Evolutionary conservation across 2,797 vertebrate genomes (phyloP).

Genomic region (Chelmon rostratus): DNA sequence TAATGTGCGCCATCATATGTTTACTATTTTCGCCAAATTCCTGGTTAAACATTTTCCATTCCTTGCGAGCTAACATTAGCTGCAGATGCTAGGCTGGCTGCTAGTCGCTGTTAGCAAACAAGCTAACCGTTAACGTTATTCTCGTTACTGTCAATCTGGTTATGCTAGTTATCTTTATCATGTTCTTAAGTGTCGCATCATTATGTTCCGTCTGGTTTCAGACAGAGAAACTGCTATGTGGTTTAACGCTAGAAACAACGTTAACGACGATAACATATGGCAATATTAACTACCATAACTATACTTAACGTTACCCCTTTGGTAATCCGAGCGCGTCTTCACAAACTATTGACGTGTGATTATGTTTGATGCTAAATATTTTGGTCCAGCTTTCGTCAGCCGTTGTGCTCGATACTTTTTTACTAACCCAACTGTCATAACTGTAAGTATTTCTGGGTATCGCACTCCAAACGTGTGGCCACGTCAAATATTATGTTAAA

Average conservation of each 20-base stretch:
- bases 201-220: not conserved
- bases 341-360: slow-evolving; percentile 24
- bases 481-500: not conserved
- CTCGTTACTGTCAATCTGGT: not conserved
- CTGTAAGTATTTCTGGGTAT: not conserved
- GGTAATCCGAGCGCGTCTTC: not conserved
- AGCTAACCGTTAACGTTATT: slow-evolving; percentile 46
- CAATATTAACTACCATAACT: not conserved
- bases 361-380: not conserved
- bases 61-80: slow-evolving; percentile 40
- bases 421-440: fast-evolving
- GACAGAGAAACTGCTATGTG: not conserved
- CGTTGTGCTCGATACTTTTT: not conserved
- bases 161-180: not conserved
- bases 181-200: not conserved
- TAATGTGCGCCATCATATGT: fast-evolving
- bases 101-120: slow-evolving; percentile 52
- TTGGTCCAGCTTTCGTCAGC: not conserved
- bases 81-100: slow-evolving; percentile 42
- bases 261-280: not conserved
- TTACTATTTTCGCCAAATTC: not conserved
- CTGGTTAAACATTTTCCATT: not conserved
- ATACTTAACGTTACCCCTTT: not conserved
- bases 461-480: not conserved
- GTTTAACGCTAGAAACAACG: not conserved